phyloP scores from a whole-genome alignment of 2,113 vertebrate genomes.

The Pipra filicauda region DNA sequence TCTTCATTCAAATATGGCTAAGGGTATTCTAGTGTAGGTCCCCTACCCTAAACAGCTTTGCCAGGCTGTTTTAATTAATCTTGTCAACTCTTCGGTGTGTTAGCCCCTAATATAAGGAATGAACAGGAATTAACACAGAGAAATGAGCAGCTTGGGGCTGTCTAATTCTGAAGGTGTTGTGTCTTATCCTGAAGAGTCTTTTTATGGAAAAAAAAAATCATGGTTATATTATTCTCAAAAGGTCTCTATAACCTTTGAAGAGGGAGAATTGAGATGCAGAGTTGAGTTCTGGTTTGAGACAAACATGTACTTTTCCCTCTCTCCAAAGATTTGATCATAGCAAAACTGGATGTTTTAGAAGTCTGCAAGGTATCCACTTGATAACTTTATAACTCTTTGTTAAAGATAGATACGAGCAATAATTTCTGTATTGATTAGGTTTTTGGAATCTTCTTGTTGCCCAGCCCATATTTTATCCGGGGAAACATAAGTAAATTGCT shows the following conservation, averaged over 20 bases:
- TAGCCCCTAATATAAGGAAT: neutral
- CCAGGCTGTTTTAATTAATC: constrained; percentile 23
- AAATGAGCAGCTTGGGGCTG: neutral
- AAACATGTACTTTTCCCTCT: neutral
- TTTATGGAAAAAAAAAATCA: neutral
- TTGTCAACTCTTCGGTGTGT: neutral
- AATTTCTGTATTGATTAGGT: neutral
- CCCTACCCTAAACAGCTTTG: neutral
- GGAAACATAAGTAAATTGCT: neutral
- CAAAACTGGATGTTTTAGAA: neutral
- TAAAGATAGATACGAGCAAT: neutral
- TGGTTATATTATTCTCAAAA: neutral
- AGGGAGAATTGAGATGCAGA: neutral
- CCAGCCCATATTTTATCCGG: neutral
- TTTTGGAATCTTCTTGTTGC: neutral
- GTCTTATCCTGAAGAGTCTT: neutral
- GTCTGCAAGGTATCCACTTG: neutral
- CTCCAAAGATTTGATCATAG: neutral
- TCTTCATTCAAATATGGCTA: neutral
- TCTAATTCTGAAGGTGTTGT: neutral
- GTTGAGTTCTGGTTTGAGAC: neutral
- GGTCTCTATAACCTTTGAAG: neutral
- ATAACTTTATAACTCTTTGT: neutral
- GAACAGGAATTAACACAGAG: neutral
- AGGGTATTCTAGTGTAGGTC: neutral